Base-by-base conservation (phyloP, 2,888 invertebrate genomes). In the Lamellibrachia satsuma region DNA sequence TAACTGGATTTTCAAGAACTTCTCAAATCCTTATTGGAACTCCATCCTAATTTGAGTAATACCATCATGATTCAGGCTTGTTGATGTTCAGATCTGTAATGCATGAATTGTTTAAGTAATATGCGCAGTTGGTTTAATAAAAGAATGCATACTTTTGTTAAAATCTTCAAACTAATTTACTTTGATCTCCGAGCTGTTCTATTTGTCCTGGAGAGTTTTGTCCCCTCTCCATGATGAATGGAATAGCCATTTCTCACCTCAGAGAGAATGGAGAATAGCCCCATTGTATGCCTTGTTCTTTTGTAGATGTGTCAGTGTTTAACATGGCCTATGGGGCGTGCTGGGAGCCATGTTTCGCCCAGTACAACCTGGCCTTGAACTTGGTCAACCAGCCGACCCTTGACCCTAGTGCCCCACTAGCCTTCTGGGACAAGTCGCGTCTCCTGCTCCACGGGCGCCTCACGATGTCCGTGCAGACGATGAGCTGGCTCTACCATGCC, bases 341-440 rank as follows among this genome's bases (percentile, higher is more conserved):
- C 96, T 99, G 99, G 99, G 99, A 99, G 96, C 99, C 99, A 0
- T 98, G 98, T 27, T 98, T 99, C 93, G 98, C 99, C 0, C 98
- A 98, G 95, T 98, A 98, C 97, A 98, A 98, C 96, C 97, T 98
- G 97, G 98, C 98, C 94, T 98, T 99, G 96, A 99, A 99, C 94
- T 95, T 96, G 27, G 96, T 97, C 94, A 97, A 96, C 94, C 96
- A 96, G 91, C 97, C 97, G 0, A 99, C 99, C 0, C 94, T 95
- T 51, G 96, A 96, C 94, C 99, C 99, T 0, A 99, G 99, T 92
- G 98, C 98, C 0, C 98, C 99, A 0, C 98, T 99, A 91, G 98
- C 99, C 0, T 99, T 99, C 97, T 99, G 99, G 99, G 99, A 99
- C 97, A 99, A 99, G 97, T 98, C 98, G 96, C 97, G 99, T 0